Percentiles rank a stretch among this genome's conserved stretches.
These are phyloP conservation scores for Chrysotoxum bicinctum DNA, from an alignment of 2,888 invertebrate species.

Conservation along the genomic window DNA sequence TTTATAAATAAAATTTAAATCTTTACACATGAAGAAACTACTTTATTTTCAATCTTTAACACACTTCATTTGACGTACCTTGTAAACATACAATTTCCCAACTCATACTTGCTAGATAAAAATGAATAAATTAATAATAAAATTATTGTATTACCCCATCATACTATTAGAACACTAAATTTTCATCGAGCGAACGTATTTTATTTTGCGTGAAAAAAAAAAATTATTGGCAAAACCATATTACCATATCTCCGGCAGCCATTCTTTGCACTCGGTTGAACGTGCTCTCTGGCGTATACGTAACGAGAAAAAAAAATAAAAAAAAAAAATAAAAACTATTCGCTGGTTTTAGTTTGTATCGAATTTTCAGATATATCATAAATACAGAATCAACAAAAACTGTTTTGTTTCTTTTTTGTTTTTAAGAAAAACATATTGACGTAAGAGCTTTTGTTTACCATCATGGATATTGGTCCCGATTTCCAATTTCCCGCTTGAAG, in stretches of 20 bases:
- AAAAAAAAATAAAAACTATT: not conserved
- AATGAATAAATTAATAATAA: not conserved
- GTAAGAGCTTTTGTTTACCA: not conserved
- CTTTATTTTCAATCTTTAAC: too few species aligned
- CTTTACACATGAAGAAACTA: too few species aligned
- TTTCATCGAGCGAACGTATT: not conserved
- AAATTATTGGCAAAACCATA: not conserved
- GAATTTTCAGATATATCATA: not conserved
- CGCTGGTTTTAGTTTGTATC: not conserved
- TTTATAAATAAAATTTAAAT: too few species aligned
- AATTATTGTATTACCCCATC: not conserved
- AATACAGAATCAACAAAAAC: not conserved
- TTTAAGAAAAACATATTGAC: not conserved
- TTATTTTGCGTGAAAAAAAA: not conserved
- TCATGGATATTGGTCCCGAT: not conserved
- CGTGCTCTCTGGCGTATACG: conserved; percentile 25
- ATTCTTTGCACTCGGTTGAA: not conserved
- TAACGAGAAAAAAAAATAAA: conserved; percentile 1
- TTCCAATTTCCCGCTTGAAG: not conserved
- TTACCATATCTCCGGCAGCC: not conserved
- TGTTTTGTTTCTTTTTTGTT: not conserved
- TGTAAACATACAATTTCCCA: too few species aligned
- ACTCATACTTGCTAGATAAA: not conserved
- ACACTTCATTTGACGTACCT: too few species aligned
- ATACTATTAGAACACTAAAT: not conserved